Percentiles rank a stretch among this genome's conserved stretches.
Evolutionary conservation across 2,113 vertebrate genomes (phyloP).

Genomic region (Embiotoca jacksoni): DNA sequence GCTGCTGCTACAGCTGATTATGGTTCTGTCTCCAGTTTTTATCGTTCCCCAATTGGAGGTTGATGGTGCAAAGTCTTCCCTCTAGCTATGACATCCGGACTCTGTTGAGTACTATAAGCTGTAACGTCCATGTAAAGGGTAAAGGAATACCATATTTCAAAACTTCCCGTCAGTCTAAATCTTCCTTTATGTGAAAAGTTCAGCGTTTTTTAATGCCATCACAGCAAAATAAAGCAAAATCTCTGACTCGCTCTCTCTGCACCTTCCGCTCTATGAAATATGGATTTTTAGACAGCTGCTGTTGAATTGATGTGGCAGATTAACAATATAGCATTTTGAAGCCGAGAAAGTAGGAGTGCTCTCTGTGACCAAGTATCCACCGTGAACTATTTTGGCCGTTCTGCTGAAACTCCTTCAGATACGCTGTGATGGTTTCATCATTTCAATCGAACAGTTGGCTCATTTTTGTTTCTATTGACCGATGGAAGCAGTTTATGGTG

Average conservation of each 20-base stretch:
- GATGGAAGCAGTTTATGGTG: background rate
- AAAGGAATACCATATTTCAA: slow-evolving; percentile 47
- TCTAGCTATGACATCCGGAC: slow-evolving; percentile 4
- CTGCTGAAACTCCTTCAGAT: slow-evolving; percentile 13
- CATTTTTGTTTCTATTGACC: background rate
- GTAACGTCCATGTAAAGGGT: slow-evolving; percentile 42
- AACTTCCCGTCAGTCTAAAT: slow-evolving; percentile 40
- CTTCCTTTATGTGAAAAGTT: slow-evolving; percentile 45
- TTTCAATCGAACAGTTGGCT: slow-evolving; percentile 12
- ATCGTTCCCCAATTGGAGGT: slow-evolving; percentile 14
- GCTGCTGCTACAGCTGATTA: background rate
- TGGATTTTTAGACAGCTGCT: slow-evolving; percentile 62
- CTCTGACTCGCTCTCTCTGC: slow-evolving; percentile 23
- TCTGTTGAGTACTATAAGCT: slow-evolving; percentile 31
- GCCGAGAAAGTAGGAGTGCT: slow-evolving; percentile 13
- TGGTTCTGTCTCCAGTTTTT: background rate
- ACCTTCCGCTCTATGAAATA: slow-evolving; percentile 58
- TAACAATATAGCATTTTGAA: slow-evolving; percentile 61
- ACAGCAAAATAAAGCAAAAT: slow-evolving; percentile 59
- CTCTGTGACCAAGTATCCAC: slow-evolving; percentile 42
- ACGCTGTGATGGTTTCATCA: slow-evolving; percentile 9
- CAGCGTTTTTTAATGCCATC: slow-evolving; percentile 65
- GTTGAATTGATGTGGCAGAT: slow-evolving; percentile 66
- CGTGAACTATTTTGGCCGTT: slow-evolving; percentile 30
- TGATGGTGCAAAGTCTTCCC: slow-evolving; percentile 28